Conservation (phyloP, 2,113 vertebrate species). For the rabbit (Oryctolagus cuniculus) region mOryCun1.1 NC_091434.1:146062501-146063000, state of each 20-base stretch:
- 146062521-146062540: neutral
- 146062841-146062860: neutral
- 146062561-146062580: neutral
- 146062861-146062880: neutral
- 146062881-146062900: neutral
- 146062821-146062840: neutral
- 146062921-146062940: neutral
- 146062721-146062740: neutral
- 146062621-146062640: neutral
- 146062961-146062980: neutral
- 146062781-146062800: neutral
- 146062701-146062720: too few species aligned
- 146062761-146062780: neutral
- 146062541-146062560: neutral
- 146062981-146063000: neutral
- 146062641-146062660: neutral
- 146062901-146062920: neutral
- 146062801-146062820: neutral
- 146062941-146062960: neutral
- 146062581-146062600: neutral
- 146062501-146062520: neutral
- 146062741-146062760: neutral
- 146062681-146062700: neutral
- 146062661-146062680: neutral
- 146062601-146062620: neutral